Conservation (phyloP, 2,888 invertebrate genomes). For the Andrena fulva region DNA sequence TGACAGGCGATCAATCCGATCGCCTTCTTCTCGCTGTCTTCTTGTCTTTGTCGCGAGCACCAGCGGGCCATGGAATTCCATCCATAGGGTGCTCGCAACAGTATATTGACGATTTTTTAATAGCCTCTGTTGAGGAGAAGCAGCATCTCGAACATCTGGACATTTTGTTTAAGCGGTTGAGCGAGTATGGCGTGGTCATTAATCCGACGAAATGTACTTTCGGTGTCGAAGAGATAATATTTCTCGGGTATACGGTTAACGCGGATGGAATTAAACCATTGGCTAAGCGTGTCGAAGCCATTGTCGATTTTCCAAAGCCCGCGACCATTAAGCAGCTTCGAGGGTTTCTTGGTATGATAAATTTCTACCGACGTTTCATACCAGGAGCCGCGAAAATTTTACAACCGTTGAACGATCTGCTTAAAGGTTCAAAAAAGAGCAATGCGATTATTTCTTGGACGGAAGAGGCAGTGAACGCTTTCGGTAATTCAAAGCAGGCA, state of each 20-base stretch:
- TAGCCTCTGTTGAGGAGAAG: conserved; percentile 48
- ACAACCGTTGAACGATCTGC: not conserved
- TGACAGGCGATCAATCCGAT: too few species aligned
- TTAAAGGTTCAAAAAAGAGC: conserved; percentile 59
- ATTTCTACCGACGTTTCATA: conserved; percentile 59
- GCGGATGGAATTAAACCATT: conserved; percentile 74
- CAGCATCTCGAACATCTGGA: conserved; percentile 59
- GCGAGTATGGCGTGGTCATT: conserved; percentile 58
- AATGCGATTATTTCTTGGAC: conserved; percentile 32
- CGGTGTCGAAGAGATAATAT: conserved; percentile 42
- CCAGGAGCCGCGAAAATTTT: conserved; percentile 2
- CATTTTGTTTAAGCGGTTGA: conserved; percentile 47
- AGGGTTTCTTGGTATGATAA: conserved; percentile 70
- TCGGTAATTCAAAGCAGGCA: not conserved
- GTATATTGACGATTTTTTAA: conserved; percentile 11
- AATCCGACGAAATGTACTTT: conserved; percentile 78
- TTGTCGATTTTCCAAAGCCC: conserved; percentile 70
- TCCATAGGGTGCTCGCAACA: too few species aligned
- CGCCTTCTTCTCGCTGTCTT: too few species aligned
- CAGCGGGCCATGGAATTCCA: too few species aligned
- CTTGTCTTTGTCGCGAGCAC: too few species aligned
- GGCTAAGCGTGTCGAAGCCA: conserved; percentile 74
- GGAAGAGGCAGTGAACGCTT: conserved; percentile 30
- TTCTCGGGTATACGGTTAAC: conserved; percentile 72
- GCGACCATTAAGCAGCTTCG: conserved; percentile 72